phyloP scores from a whole-genome alignment of 2,113 vertebrate genomes.

The Ginglymostoma cirratum region DNA sequence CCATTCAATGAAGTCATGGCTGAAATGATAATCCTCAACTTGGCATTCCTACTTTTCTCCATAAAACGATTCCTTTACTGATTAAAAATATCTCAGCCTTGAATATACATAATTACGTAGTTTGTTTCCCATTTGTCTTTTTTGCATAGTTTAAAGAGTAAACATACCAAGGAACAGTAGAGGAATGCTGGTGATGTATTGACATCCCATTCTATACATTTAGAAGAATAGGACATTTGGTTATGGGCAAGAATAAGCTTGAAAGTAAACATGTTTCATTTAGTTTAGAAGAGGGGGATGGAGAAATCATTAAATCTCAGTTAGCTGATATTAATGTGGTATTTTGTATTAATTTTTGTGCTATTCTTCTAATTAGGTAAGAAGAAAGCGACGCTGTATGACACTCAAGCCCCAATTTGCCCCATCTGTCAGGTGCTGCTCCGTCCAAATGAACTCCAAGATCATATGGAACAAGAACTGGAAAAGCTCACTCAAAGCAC shows the following conservation, averaged over 20 bases:
- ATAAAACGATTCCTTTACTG: too few species aligned
- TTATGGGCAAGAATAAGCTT: neutral
- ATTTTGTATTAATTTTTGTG: constrained; percentile 31
- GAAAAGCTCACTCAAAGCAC: constrained; percentile 82
- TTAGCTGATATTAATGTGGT: neutral
- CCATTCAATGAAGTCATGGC: too few species aligned
- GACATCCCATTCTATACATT: neutral
- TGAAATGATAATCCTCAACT: too few species aligned
- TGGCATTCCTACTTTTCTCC: too few species aligned
- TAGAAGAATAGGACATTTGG: neutral
- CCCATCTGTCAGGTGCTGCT: constrained; percentile 96
- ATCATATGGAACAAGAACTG: constrained; percentile 97
- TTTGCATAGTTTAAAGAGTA: neutral
- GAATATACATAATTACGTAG: too few species aligned
- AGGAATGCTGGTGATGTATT: neutral
- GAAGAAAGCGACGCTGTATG: constrained; percentile 89
- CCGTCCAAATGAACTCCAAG: constrained; percentile 87
- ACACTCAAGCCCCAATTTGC: constrained; percentile 94
- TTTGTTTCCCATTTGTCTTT: neutral
- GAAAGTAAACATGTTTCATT: neutral
- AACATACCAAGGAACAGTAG: neutral
- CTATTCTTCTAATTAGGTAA: constrained; percentile 68
- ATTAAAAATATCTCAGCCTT: too few species aligned
- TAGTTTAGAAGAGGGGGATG: neutral
- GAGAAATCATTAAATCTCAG: neutral